phyloP scores from a whole-genome alignment of 37 sponge, comb jelly and placozoan genomes.

The Dysidea cf. avara region DNA sequence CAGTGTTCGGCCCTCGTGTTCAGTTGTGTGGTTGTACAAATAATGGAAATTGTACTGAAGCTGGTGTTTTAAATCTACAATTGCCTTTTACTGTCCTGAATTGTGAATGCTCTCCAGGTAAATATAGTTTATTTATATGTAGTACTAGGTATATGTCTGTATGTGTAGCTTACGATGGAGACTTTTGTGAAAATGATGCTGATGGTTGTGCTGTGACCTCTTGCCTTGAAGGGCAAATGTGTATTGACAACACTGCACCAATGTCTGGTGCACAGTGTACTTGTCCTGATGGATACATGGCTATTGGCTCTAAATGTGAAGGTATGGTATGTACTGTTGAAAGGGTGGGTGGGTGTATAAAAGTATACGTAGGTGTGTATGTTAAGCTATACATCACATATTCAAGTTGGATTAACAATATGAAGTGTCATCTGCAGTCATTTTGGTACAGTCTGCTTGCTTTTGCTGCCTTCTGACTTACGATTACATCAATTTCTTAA shows the following conservation, averaged over 20 bases:
- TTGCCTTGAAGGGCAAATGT: slow-evolving; percentile 53
- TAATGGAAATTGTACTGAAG: slow-evolving; percentile 48
- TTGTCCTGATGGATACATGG: slow-evolving; percentile 50
- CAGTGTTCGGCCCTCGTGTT: slow-evolving; percentile 12
- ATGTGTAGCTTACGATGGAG: slow-evolving; percentile 44
- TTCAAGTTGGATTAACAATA: too few relatives aligned
- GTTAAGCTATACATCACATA: too few relatives aligned
- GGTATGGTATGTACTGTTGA: slow-evolving; percentile 32
- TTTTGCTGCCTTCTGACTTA: too few relatives aligned
- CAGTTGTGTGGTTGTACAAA: slow-evolving; percentile 55
- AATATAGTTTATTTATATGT: slow-evolving; percentile 31
- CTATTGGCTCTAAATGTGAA: slow-evolving; percentile 44
- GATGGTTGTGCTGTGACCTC: slow-evolving; percentile 51
- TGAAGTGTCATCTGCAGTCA: too few relatives aligned
- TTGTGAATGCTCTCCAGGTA: slow-evolving; percentile 52
- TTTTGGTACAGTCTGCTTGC: too few relatives aligned
- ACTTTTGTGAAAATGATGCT: slow-evolving; percentile 48
- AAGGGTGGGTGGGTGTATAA: too few relatives aligned
- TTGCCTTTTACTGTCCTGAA: slow-evolving; percentile 14
- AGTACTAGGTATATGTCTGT: too few relatives aligned
- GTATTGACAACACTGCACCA: slow-evolving; percentile 55
- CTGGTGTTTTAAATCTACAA: slow-evolving; percentile 19
- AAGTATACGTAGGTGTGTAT: too few relatives aligned
- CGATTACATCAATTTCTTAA: too few relatives aligned
- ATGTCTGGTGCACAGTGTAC: slow-evolving; percentile 44